Conservation (phyloP, 2,113 vertebrate genomes). For the Micronycteris hirsuta region DNA sequence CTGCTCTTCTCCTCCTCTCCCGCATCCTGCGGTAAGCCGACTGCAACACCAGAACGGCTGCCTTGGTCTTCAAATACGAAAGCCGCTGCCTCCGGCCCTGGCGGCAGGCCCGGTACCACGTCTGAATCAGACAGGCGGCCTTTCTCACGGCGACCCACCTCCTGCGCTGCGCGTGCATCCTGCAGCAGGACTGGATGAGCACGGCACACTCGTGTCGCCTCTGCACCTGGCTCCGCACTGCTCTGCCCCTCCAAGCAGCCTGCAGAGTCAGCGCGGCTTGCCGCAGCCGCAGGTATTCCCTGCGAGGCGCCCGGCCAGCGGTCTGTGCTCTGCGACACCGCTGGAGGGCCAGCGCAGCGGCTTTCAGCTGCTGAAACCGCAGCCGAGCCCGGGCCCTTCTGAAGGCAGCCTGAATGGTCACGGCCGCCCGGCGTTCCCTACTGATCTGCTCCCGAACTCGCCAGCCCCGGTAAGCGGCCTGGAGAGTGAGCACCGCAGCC, state of each 20-base stretch:
- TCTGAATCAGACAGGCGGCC: conserved; percentile 84
- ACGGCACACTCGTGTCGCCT: conserved; percentile 74
- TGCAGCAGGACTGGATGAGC: conserved; percentile 86
- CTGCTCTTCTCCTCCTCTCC: conserved; percentile 74
- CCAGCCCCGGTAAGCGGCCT: conserved; percentile 85
- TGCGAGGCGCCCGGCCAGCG: conserved; percentile 66
- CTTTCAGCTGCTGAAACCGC: conserved; percentile 71
- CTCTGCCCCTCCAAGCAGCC: conserved; percentile 85
- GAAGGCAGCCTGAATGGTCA: conserved; percentile 86
- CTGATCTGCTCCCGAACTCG: conserved; percentile 77
- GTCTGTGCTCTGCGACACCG: conserved; percentile 79
- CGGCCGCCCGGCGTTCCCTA: conserved; percentile 76
- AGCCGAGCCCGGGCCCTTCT: conserved; percentile 76
- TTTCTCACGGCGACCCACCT: conserved; percentile 77
- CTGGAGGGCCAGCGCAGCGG: conserved; percentile 81
- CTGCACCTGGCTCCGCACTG: conserved; percentile 76
- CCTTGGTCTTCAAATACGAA: conserved; percentile 76
- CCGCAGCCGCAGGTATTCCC: conserved; percentile 72
- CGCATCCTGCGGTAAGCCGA: conserved; percentile 84
- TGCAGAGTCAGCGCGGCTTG: conserved; percentile 78
- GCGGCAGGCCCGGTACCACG: conserved; percentile 79
- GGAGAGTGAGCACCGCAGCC: conserved; percentile 81
- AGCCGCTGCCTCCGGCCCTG: conserved; percentile 59
- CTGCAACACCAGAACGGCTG: conserved; percentile 81
- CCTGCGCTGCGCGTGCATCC: conserved; percentile 45